Conservation (phyloP, 2,113 vertebrate genomes). For the Anoura caudifer region DNA sequence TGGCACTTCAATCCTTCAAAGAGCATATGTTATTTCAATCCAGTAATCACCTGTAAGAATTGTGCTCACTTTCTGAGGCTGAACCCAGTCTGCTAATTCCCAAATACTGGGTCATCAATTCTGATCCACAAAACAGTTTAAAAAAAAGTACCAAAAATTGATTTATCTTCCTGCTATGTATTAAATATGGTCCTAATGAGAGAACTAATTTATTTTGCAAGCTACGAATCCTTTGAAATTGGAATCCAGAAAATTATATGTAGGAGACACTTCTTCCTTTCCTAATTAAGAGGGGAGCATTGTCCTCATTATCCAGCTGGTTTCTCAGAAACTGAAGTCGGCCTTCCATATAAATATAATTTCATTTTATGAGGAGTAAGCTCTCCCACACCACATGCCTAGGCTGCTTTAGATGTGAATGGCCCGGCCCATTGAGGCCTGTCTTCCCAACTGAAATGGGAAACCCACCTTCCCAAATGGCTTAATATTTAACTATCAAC, state of each 20-base stretch:
- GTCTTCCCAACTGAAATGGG: background rate
- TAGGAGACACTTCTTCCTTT: constrained; percentile 41
- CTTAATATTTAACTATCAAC: constrained; percentile 59
- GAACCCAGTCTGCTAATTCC: background rate
- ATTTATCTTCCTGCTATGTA: constrained; percentile 38
- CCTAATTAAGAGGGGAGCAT: constrained; percentile 45
- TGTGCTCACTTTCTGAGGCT: background rate
- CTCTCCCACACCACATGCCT: background rate
- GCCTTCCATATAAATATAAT: constrained; percentile 42
- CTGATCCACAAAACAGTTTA: background rate
- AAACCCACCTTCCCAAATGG: constrained; percentile 45
- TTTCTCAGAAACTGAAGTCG: constrained; percentile 70
- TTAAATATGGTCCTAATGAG: constrained; percentile 57
- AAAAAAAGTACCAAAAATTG: background rate
- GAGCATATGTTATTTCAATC: background rate
- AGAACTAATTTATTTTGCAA: constrained; percentile 47
- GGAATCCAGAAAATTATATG: constrained; percentile 58
- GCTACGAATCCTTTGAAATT: constrained; percentile 69
- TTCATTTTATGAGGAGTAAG: constrained; percentile 46
- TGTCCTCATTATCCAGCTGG: constrained; percentile 38
- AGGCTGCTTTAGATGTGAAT: background rate
- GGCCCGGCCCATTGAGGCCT: background rate
- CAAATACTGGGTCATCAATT: background rate
- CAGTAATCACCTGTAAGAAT: too few species aligned
- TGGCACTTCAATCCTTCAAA: background rate